A percentile compares a stretch with the other conserved stretches of the same genome.
phyloP scores from a whole-genome alignment of 1,140 invertebrate genomes.

The Tetraneura akinire region DNA sequence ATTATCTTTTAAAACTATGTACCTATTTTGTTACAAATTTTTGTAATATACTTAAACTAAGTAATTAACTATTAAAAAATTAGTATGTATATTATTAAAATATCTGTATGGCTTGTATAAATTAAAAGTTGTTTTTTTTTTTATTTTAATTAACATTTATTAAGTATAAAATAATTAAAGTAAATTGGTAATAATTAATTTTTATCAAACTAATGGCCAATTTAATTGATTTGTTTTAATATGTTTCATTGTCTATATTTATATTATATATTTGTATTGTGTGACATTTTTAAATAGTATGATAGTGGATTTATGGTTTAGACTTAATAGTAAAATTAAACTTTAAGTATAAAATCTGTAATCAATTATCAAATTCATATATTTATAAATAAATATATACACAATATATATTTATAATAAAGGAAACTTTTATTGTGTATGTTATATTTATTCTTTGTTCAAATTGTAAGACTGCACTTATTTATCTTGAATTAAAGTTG shows the following conservation, averaged over 20 bases:
- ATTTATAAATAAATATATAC: not conserved
- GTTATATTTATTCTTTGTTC: slow-evolving; percentile 22
- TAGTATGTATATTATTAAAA: not conserved
- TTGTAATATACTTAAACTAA: slow-evolving; percentile 6
- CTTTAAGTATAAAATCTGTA: not conserved
- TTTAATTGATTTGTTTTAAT: slow-evolving; percentile 8
- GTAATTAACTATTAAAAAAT: slow-evolving; percentile 26
- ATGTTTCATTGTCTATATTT: not conserved
- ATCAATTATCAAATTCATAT: not conserved
- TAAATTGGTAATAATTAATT: not conserved
- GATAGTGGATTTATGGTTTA: not conserved
- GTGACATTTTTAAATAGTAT: not conserved
- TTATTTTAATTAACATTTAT: slow-evolving; percentile 16
- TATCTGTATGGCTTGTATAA: not conserved
- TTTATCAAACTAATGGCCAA: slow-evolving; percentile 13
- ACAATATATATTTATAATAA: not conserved
- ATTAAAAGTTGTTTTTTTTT: slow-evolving; percentile 1
- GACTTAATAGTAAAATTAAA: not conserved
- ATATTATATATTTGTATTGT: not conserved
- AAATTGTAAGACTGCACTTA: slow-evolving; percentile 36
- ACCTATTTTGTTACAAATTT: too few species aligned
- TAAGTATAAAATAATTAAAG: not conserved
- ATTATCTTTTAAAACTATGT: too few species aligned
- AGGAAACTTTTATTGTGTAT: not conserved
- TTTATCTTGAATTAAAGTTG: slow-evolving; percentile 34